phyloP scores from a whole-genome alignment of 2,113 vertebrate species.

The Alouatta palliata region DNA sequence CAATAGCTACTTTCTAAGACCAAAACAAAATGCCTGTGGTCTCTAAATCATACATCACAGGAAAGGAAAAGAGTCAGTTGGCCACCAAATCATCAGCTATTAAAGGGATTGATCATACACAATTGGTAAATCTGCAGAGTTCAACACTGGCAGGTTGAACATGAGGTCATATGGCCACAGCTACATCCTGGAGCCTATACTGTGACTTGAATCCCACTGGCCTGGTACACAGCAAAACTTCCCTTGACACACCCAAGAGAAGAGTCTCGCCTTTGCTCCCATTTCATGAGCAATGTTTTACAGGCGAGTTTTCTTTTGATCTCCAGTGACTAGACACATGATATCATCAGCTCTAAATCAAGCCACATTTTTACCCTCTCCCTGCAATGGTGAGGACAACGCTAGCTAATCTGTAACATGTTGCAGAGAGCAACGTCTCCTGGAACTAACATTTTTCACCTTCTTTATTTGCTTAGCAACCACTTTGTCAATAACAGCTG shows the following conservation, averaged over 20 bases:
- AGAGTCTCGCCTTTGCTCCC: constrained; percentile 9
- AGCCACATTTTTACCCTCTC: constrained; percentile 66
- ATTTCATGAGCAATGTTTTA: constrained; percentile 57
- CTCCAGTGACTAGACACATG: constrained; percentile 63
- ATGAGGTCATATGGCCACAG: not conserved
- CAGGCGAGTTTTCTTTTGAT: constrained; percentile 65
- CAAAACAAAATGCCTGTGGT: not conserved
- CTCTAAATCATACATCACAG: not conserved
- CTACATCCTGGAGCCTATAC: not conserved
- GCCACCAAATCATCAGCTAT: not conserved
- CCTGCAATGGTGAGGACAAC: constrained; percentile 25
- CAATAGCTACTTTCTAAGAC: not conserved
- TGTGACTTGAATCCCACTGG: not conserved
- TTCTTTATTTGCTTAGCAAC: constrained; percentile 62
- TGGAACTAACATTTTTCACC: constrained; percentile 28
- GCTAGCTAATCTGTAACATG: constrained; percentile 53
- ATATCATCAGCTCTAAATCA: constrained; percentile 72
- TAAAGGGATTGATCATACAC: not conserved
- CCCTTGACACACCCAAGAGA: constrained; percentile 41
- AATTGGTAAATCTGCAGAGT: not conserved
- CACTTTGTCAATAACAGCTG: constrained; percentile 43
- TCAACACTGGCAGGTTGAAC: not conserved
- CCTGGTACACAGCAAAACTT: not conserved
- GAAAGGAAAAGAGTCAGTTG: not conserved
- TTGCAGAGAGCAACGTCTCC: constrained; percentile 55